Percentiles rank a stretch among this genome's conserved stretches.
phyloP scores from a whole-genome alignment of 1,140 invertebrate species.

The Pseudomyrmex flavicornis region DNA sequence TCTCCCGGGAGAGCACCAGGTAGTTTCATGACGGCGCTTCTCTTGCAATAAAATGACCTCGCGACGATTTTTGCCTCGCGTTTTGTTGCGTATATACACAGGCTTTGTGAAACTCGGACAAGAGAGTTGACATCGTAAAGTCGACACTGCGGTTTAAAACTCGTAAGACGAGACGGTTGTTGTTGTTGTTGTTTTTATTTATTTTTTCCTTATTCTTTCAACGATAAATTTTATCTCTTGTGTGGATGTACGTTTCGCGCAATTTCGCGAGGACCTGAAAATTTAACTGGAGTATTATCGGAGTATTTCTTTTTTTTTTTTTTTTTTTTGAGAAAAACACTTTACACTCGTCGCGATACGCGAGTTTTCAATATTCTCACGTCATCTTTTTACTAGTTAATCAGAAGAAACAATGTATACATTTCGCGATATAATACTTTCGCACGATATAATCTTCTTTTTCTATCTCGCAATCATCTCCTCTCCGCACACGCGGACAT shows the following conservation, averaged over 20 bases:
- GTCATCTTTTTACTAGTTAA: not conserved
- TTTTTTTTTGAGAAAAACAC: not conserved
- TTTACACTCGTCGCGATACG: too few species aligned
- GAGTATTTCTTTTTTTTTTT: not conserved
- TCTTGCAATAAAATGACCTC: not conserved
- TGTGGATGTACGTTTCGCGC: not conserved
- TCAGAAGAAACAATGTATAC: not conserved
- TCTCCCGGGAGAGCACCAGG: too few species aligned
- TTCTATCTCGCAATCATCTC: not conserved
- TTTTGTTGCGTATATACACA: not conserved
- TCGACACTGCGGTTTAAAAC: too few species aligned
- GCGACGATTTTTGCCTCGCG: too few species aligned
- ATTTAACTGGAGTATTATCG: constrained; percentile 8
- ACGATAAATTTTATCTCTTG: not conserved
- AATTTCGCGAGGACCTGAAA: not conserved
- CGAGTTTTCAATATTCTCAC: constrained; percentile 39
- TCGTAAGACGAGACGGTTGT: not conserved
- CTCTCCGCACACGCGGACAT: not conserved
- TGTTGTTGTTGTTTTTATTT: not conserved
- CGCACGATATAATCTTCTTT: not conserved
- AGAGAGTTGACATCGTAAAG: too few species aligned
- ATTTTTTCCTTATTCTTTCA: not conserved
- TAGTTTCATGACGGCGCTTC: not conserved
- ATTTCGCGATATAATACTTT: not conserved
- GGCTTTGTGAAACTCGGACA: too few species aligned